Base-by-base conservation (phyloP, 2,113 vertebrate species). In the Campylomormyrus tamandua region DNA sequence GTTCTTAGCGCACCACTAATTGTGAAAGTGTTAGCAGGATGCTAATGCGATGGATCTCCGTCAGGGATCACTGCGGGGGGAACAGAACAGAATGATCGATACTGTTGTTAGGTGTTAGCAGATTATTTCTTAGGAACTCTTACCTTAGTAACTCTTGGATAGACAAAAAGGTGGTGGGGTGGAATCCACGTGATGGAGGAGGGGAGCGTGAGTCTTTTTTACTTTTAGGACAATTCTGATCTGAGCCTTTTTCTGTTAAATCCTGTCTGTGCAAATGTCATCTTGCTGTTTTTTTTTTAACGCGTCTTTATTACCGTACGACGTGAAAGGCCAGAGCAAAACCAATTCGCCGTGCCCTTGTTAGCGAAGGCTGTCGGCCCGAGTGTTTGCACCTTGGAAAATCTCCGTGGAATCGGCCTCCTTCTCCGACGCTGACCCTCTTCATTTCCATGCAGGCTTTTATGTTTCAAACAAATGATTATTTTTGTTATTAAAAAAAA, bases 401-500 rank as follows among this genome's bases (percentile, higher is more conserved):
- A 92, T 92, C 91, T 91, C 92, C 92, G 91, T 89, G 90, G 90
- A 92, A 92, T 91, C 91, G 90, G 35, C 83, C 91, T 92, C 90
- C 89, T 42, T 90, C 91, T 91, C 91, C 91, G 74, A 53, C 92
- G 92, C 91, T 83, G 49, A 83, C 93, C 92, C 50, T 94, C 93
- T 91, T 94, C 94, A 93, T 94, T 95, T 92, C 86, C 92, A 93
- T 93, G 94, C 95, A 94, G 95, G 95, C 95, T 95, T 96, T 96
- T 95, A 95, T 94, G 92, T 95, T 92, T 95, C 92, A 93, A 94
- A 93, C 94, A 94, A 94, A 95, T 96, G 95, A 95, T 95, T 88
- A 66, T 95, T 96, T 95, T 96, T 95, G 95, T 96, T 94, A 95
- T 95, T 94, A 95, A 93, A 91, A 94, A 94, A 94, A 94, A 93